These are phyloP conservation scores for Sphecodes monilicornis DNA, from an alignment of 2,888 invertebrate species.

Conservation along the genomic window DNA sequence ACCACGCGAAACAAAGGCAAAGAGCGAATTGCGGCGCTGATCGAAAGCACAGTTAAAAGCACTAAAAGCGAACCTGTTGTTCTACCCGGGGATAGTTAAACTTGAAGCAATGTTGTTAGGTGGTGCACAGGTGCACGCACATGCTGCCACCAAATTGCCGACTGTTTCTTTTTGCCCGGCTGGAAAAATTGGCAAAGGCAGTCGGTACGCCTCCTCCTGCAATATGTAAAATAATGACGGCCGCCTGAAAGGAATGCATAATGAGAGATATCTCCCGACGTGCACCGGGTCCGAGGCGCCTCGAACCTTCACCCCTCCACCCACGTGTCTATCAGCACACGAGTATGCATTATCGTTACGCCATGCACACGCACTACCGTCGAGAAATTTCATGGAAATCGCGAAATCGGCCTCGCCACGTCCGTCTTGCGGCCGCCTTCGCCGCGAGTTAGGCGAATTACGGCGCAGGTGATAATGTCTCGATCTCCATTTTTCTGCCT, in stretches of 20 bases:
- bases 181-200: slow-evolving; percentile 79
- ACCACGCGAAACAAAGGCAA: neutral
- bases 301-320: slow-evolving; percentile 43
- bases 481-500: slow-evolving; percentile 24
- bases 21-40: neutral
- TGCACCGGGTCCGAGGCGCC: slow-evolving; percentile 71
- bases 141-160: slow-evolving; percentile 66
- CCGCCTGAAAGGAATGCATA: slow-evolving; percentile 81
- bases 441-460: neutral
- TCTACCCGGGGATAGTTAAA: slow-evolving; percentile 35
- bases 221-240: slow-evolving; percentile 81
- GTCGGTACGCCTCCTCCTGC: slow-evolving; percentile 76
- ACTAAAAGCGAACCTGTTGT: slow-evolving; percentile 16
- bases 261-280: slow-evolving; percentile 77
- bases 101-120: slow-evolving; percentile 52
- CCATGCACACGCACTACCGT: slow-evolving; percentile 50
- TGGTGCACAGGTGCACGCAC: slow-evolving; percentile 54
- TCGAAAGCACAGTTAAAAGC: neutral
- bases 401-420: slow-evolving; percentile 41
- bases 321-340: slow-evolving; percentile 73
- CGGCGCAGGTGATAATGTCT: neutral
- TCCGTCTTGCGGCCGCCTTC: slow-evolving; percentile 40
- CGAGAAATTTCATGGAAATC: slow-evolving; percentile 60
- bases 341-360: slow-evolving; percentile 72
- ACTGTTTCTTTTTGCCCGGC: slow-evolving; percentile 75